A percentile compares a stretch with the other conserved stretches of the same genome.
These are phyloP conservation scores for Rhynchomys soricoides DNA, from an alignment of 2,113 vertebrate genomes.

Conservation along the genomic window DNA sequence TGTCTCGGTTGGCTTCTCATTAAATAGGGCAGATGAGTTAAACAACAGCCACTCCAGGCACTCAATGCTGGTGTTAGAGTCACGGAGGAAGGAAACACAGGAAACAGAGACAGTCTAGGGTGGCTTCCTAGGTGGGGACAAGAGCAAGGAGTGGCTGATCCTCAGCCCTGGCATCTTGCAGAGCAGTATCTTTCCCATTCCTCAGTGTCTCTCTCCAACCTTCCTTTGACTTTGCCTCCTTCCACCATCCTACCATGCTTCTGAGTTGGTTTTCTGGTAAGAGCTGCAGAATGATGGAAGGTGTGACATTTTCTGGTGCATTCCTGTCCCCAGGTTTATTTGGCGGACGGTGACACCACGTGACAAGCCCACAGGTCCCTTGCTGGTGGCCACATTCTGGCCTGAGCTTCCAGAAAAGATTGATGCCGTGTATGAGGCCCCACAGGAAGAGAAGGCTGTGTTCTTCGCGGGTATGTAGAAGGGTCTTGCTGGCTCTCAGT, in stretches of 20 bases:
- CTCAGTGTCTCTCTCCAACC: not conserved
- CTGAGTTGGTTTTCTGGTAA: not conserved
- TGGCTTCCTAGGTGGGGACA: not conserved
- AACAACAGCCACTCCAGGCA: not conserved
- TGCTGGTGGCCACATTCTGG: slow-evolving; percentile 97
- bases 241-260: not conserved
- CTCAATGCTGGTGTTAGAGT: not conserved
- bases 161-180: not conserved
- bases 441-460: slow-evolving; percentile 94
- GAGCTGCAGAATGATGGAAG: slow-evolving; percentile 88
- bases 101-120: not conserved
- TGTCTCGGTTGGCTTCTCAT: not conserved
- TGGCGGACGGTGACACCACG: slow-evolving; percentile 93
- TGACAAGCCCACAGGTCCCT: slow-evolving; percentile 92
- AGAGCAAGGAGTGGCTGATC: not conserved
- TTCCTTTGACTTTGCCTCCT: not conserved
- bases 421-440: slow-evolving; percentile 96
- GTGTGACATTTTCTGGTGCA: slow-evolving; percentile 83
- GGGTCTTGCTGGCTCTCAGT: not conserved
- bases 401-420: slow-evolving; percentile 95
- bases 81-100: not conserved
- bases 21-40: not conserved
- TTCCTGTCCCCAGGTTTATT: slow-evolving; percentile 91
- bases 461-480: slow-evolving; percentile 94
- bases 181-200: not conserved